phyloP scores from a whole-genome alignment of 2,888 invertebrate species.

The Caenorhabditis sp. region DNA sequence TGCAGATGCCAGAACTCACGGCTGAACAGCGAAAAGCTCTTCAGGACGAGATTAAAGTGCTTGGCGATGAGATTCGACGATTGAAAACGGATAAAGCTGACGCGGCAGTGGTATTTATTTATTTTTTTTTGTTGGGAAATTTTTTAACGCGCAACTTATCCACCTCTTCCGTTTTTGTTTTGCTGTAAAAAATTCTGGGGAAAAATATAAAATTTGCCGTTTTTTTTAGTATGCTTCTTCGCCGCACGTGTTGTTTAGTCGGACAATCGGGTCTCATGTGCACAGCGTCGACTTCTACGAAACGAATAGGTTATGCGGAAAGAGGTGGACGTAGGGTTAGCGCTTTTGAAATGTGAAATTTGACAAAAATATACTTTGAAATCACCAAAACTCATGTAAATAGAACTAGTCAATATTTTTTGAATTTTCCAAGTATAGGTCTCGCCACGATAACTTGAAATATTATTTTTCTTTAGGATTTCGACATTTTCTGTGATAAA shows the following conservation, averaged over 20 bases:
- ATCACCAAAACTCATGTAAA: too few species aligned
- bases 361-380: not conserved
- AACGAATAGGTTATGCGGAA: constrained; percentile 53
- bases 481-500: too few species aligned
- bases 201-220: not conserved
- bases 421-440: too few species aligned
- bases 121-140: not conserved
- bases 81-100: constrained; percentile 47
- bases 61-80: constrained; percentile 47
- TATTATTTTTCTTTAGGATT: too few species aligned
- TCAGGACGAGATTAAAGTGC: constrained; percentile 39
- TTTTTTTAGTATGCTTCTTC: constrained; percentile 10
- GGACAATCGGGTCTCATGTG: constrained; percentile 1
- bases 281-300: not conserved
- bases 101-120: constrained; percentile 36
- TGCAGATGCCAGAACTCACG: constrained; percentile 22
- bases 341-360: not conserved
- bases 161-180: not conserved
- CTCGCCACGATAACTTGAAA: too few species aligned
- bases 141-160: too few species aligned
- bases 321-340: constrained; percentile 63
- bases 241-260: not conserved
- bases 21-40: constrained; percentile 33
- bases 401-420: too few species aligned
- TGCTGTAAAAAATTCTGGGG: not conserved